A percentile compares a stretch with the other conserved stretches of the same genome.
phyloP scores from a whole-genome alignment of 2,888 invertebrate genomes.

The Mesopsocus fuscifrons region DNA sequence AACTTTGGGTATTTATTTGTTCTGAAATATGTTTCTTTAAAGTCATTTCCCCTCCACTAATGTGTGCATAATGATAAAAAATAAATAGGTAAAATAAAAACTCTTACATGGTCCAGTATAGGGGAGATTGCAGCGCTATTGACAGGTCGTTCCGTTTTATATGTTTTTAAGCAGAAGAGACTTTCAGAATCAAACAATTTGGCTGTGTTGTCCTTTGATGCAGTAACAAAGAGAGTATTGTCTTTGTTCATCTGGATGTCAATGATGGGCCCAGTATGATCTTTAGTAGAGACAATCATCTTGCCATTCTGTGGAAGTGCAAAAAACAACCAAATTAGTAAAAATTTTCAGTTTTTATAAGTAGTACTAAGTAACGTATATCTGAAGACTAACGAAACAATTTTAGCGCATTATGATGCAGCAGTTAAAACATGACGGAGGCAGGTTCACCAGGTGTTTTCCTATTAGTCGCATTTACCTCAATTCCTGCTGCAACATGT shows the following conservation, averaged over 20 bases:
- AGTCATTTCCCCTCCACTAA: too few relatives aligned
- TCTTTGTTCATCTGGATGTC: constrained; percentile 93
- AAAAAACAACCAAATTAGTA: constrained; percentile 17
- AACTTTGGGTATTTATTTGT: too few relatives aligned
- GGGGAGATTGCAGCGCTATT: constrained; percentile 97
- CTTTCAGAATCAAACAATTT: constrained; percentile 84
- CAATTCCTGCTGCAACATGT: too few relatives aligned
- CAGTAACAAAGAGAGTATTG: constrained; percentile 89
- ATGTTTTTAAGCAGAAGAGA: constrained; percentile 75
- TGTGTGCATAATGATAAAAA: too few relatives aligned
- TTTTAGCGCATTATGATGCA: background rate
- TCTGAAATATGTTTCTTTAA: too few relatives aligned
- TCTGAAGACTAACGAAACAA: constrained; percentile 2
- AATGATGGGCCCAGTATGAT: constrained; percentile 74
- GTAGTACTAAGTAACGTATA: background rate
- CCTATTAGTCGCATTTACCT: too few relatives aligned
- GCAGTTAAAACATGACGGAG: too few relatives aligned
- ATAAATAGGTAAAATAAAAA: too few relatives aligned
- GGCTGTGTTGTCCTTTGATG: constrained; percentile 90
- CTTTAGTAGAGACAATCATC: constrained; percentile 53
- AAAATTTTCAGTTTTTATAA: background rate
- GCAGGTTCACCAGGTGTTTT: too few relatives aligned
- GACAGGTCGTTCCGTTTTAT: constrained; percentile 93
- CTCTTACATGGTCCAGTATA: constrained; percentile 69
- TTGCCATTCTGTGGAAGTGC: constrained; percentile 51